Base-by-base conservation (phyloP, 2,888 invertebrate genomes). In the Phymatocera aterrima region DNA sequence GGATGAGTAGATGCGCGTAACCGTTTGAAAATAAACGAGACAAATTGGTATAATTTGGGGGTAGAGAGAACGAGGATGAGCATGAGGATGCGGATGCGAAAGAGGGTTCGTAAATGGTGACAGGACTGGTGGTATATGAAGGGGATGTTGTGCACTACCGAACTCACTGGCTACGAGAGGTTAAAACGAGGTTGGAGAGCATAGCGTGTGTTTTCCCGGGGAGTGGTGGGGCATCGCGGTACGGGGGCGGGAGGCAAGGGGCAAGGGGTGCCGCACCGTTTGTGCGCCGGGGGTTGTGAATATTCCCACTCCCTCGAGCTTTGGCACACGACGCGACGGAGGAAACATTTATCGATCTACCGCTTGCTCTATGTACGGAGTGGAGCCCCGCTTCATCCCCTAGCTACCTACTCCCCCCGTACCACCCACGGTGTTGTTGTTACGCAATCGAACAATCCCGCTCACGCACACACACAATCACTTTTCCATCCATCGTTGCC, bases 311-410 rank as follows among this genome's bases (percentile, higher is more conserved):
- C 31, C 72, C 51, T 70, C 54, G 60, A 74, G 60, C 57, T 57
- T 5, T 54, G 60, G 60, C 78, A 78, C 78, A 78, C 78, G 72
- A 78, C 57, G 72, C 78, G 60, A 46, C 60, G 70, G 78, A 78
- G 78, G 70, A 78, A 70, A 78, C 78, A 78, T 78, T 78, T 78
- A 78, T 78, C 78, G 78, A 78, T 78, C 46, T 68, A 68, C 68
- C 3, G 68, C 68, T 54, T 46, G 46, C 46, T 40, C 40, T 68
- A 46, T 46, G 46, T 46, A 8, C 3, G n/a, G 12, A 46, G 12
- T 37, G 64, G 64, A 64, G 34, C 18, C 57, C 57, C 61, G 24
- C 28, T 57, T 21, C 51, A 57, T 28, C 28, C 57, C 12, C 37
- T 64, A 10, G 37, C 64, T 64, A 64, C 64, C 57, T 28, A 57